Evolutionary conservation across 1,140 invertebrate genomes (phyloP).

Genomic region (Lerema accius): DNA sequence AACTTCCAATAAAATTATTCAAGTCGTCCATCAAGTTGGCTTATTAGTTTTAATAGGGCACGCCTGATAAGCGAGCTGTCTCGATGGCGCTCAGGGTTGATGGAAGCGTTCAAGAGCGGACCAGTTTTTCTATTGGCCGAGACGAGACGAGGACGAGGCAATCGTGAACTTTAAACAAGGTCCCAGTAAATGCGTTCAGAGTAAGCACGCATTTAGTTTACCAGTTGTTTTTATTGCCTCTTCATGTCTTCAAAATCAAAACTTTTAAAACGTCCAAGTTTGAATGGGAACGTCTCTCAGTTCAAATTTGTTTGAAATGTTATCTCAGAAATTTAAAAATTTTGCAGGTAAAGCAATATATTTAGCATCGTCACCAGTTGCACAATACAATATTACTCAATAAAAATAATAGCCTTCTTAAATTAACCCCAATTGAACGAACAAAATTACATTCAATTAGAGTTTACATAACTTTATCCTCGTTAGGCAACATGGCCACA

Average conservation of each 20-base stretch:
- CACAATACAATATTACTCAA: too few relatives aligned
- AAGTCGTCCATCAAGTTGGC: conserved; percentile 30
- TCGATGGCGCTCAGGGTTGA: conserved; percentile 51
- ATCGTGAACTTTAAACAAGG: conserved; percentile 45
- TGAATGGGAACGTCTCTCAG: too few relatives aligned
- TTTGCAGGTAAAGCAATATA: too few relatives aligned
- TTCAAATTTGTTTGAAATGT: too few relatives aligned
- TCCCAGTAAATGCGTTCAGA: background rate
- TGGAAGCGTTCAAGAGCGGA: conserved; percentile 65
- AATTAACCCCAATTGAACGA: conserved; percentile 19
- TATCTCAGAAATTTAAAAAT: too few relatives aligned
- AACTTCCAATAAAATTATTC: background rate
- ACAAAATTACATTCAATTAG: conserved; percentile 10
- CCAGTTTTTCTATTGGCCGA: conserved; percentile 68
- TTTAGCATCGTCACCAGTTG: too few relatives aligned
- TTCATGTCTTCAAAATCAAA: background rate
- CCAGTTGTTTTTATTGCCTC: background rate
- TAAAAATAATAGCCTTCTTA: background rate
- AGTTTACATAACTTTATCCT: conserved; percentile 10
- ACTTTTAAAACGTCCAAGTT: background rate
- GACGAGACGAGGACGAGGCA: conserved; percentile 61
- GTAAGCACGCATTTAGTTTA: background rate
- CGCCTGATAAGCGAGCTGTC: conserved; percentile 55
- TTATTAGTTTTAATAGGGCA: conserved; percentile 25
- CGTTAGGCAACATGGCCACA: conserved; percentile 5